Evolutionary conservation across 2,797 vertebrate species (phyloP).

Genomic region (Pitangus sulphuratus): DNA sequence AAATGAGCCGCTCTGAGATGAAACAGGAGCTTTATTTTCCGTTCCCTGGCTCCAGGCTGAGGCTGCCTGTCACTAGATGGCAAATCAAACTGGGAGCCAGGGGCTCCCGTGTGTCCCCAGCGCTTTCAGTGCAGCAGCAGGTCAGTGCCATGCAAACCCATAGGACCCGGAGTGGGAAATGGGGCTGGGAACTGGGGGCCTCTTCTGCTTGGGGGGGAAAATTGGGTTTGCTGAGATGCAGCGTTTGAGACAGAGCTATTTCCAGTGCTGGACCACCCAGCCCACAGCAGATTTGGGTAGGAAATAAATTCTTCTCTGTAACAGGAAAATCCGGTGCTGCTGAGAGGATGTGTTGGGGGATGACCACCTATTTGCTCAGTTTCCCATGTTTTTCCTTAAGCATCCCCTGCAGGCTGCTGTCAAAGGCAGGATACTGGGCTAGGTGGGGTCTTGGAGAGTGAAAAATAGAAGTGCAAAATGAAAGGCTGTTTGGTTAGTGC

Average conservation of each 20-base stretch:
- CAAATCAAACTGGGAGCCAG: not conserved
- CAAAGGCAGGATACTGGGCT: not conserved
- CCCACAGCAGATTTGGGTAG: not conserved
- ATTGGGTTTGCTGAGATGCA: not conserved
- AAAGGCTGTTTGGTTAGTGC: not conserved
- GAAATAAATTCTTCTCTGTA: not conserved
- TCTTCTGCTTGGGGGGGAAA: not conserved
- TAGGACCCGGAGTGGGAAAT: not conserved
- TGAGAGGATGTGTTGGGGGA: not conserved
- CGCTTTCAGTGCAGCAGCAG: not conserved
- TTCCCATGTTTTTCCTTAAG: not conserved
- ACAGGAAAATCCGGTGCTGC: not conserved
- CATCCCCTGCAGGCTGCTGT: not conserved
- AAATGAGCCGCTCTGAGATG: conserved; percentile 30
- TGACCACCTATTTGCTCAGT: not conserved
- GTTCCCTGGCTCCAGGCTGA: not conserved
- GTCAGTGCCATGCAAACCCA: not conserved
- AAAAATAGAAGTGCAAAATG: not conserved
- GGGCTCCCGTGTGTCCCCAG: not conserved
- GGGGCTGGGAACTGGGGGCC: not conserved
- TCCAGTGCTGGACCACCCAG: not conserved
- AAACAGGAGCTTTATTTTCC: conserved; percentile 47
- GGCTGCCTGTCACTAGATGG: not conserved
- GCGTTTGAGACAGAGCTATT: not conserved
- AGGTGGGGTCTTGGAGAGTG: not conserved